phyloP scores from a whole-genome alignment of 2,888 invertebrate genomes.

The Ochropacha duplaris region DNA sequence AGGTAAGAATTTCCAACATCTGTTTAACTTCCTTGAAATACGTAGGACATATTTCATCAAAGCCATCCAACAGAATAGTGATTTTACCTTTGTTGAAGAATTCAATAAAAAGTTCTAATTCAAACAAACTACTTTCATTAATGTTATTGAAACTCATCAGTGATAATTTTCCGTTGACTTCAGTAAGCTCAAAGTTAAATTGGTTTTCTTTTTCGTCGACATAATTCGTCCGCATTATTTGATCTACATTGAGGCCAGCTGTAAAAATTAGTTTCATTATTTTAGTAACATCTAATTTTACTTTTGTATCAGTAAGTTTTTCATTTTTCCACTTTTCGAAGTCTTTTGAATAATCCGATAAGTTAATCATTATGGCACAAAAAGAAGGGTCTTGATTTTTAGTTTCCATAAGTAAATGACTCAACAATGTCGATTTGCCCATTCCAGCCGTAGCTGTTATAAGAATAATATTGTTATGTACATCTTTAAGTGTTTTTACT shows the following conservation, averaged over 20 bases:
- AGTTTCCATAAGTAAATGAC: not conserved
- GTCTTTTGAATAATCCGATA: not conserved
- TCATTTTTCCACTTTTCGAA: not conserved
- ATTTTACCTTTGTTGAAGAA: constrained; percentile 11
- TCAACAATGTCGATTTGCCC: constrained; percentile 3
- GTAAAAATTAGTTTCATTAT: not conserved
- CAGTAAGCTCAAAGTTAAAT: not conserved
- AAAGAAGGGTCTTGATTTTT: not conserved
- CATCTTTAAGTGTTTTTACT: not conserved
- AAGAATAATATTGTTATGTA: not conserved
- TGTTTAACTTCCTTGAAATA: not conserved
- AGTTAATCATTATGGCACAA: not conserved
- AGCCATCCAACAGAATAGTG: constrained; percentile 13
- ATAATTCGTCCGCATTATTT: not conserved
- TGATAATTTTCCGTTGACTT: not conserved
- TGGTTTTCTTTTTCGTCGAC: not conserved
- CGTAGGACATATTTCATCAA: constrained; percentile 4
- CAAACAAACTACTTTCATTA: not conserved
- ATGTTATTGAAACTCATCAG: not conserved
- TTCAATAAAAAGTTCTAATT: constrained; percentile 1
- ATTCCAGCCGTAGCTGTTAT: constrained; percentile 1
- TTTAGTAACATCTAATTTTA: not conserved
- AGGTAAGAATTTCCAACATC: not conserved
- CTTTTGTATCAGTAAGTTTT: not conserved
- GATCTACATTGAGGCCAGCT: not conserved